Conservation (phyloP, 2,888 invertebrate genomes). For the Theretra japonica region DNA sequence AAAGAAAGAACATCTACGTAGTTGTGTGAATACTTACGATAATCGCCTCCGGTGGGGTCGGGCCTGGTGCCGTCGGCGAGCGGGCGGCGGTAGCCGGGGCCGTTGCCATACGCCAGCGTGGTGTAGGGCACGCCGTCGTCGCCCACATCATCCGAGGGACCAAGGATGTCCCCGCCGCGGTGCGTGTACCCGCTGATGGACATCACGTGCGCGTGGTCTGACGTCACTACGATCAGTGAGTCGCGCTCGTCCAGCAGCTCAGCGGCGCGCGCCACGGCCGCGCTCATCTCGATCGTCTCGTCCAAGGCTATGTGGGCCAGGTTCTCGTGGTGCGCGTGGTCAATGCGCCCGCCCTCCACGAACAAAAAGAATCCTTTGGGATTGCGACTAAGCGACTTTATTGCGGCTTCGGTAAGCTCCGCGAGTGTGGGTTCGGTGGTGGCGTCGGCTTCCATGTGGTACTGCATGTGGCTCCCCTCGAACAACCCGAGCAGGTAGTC, state of each 20-base stretch:
- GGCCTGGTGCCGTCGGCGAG: conserved; percentile 63
- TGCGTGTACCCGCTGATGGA: conserved; percentile 87
- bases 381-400: conserved; percentile 86
- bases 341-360: conserved; percentile 88
- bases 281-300: conserved; percentile 87
- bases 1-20: background rate
- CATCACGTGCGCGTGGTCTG: conserved; percentile 91
- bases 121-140: conserved; percentile 83
- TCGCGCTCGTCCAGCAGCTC: conserved; percentile 81
- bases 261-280: conserved; percentile 82
- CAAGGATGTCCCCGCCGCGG: conserved; percentile 75
- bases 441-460: conserved; percentile 84
- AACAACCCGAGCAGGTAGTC: conserved; percentile 87
- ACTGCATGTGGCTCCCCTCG: conserved; percentile 86
- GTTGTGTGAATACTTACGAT: conserved; percentile 48
- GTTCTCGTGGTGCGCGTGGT: conserved; percentile 88
- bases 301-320: conserved; percentile 85
- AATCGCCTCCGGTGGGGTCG: conserved; percentile 69
- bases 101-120: conserved; percentile 87
- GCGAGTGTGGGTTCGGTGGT: conserved; percentile 76
- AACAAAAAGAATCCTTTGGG: conserved; percentile 91
- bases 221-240: conserved; percentile 90
- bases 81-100: conserved; percentile 81
- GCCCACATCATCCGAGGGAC: conserved; percentile 68
- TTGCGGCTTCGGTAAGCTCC: conserved; percentile 85